phyloP scores from a whole-genome alignment of 2,797 vertebrate genomes.

The Myripristis jacobus region DNA sequence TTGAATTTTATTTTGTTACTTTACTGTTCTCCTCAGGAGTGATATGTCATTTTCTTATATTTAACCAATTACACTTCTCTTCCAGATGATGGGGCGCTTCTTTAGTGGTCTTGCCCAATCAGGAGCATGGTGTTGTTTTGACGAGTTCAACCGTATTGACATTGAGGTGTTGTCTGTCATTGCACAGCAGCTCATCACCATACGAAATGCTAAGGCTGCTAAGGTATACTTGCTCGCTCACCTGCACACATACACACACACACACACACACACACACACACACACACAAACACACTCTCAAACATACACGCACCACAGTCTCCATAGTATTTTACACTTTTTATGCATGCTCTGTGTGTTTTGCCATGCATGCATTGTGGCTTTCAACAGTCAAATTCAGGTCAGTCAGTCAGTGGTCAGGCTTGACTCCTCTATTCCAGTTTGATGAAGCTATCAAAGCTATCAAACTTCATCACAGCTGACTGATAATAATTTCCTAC shows the following conservation, averaged over 20 bases:
- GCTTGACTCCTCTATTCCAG: too few species aligned
- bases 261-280: too few species aligned
- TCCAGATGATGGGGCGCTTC: constrained; percentile 92
- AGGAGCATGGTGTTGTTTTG: constrained; percentile 92
- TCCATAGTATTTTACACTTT: too few species aligned
- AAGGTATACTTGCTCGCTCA: constrained; percentile 80
- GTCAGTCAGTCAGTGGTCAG: too few species aligned
- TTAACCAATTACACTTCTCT: constrained; percentile 19
- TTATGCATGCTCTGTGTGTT: too few species aligned
- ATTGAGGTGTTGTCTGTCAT: constrained; percentile 91
- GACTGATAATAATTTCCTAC: too few species aligned
- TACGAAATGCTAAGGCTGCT: constrained; percentile 88
- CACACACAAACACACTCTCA: too few species aligned
- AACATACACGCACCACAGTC: too few species aligned
- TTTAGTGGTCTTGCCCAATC: constrained; percentile 92
- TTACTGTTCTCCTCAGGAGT: not conserved
- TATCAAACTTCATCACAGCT: too few species aligned
- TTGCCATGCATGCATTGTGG: not conserved
- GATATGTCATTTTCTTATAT: not conserved
- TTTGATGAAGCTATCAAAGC: too few species aligned
- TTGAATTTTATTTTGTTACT: not conserved
- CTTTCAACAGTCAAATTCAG: too few species aligned
- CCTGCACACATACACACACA: not conserved
- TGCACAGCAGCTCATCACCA: constrained; percentile 90
- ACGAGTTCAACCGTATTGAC: constrained; percentile 91